Evolutionary conservation across 2,797 vertebrate species (phyloP), one percentile per base, ranked within the genome.

Genomic region (Acanthornis magna): DNA sequence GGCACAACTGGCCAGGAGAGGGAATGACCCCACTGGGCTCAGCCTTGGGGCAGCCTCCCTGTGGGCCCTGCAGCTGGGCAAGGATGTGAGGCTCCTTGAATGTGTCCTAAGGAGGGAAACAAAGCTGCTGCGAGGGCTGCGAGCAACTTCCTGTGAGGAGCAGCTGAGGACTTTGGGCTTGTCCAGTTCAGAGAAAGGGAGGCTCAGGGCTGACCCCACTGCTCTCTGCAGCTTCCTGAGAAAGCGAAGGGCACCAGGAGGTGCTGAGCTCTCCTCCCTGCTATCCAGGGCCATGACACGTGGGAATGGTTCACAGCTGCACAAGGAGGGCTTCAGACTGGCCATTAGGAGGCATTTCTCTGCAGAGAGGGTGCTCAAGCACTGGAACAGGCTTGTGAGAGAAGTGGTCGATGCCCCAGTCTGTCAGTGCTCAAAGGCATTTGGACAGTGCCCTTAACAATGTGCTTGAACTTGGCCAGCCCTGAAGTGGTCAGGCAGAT

Each of bases 11-110:
- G 38, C 29, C 30, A 25, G 3, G 16, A 19, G 22, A 32, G 27
- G 75, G 3, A 8, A 53, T 3, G 21, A 12, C 30, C 42, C 55
- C 0, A 1, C 38, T n/a, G 19, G 36, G 21, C 58, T 36, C 55
- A 8, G 65, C 14, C 2, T 4, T 10, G 65, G 42, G 15, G 16
- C 0, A 0, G 40, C 65, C 48, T 18, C 34, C 3, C 2, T 8
- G 4, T 9, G 60, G 48, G 38, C 19, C 18, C 32, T 29, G 55
- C 11, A 7, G 22, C 15, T 27, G 45, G 23, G 32, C 17, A 17
- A 32, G 21, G 62, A 7, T 38, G 22, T 34, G 42, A 22, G 38
- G 18, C n/a, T 38, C 14, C 51, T 38, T 38, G 21, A 7, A 7
- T 26, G 29, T 3, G 3, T n/a, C 18, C 42, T 25, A 27, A 40